Percentiles rank a stretch among this genome's conserved stretches.
Evolutionary conservation across 2,888 invertebrate genomes (phyloP).

Genomic region (Harpagoxenus sublaevis): DNA sequence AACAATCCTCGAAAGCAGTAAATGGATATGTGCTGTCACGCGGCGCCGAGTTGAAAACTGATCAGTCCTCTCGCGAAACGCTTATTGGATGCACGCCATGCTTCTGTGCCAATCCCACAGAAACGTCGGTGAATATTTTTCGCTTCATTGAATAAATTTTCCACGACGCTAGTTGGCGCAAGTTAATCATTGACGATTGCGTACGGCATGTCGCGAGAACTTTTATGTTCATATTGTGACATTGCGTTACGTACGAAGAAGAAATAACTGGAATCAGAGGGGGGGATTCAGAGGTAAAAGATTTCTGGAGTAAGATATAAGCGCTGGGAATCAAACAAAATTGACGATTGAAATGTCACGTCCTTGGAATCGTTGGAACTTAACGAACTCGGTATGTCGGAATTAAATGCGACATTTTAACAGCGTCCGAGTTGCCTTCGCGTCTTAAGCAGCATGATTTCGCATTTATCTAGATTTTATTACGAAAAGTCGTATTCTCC

Average conservation of each 20-base stretch:
- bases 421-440: conserved; percentile 3
- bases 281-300: not conserved
- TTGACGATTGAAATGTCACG: conserved; percentile 9
- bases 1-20: conserved; percentile 81
- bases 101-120: conserved; percentile 70
- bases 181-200: conserved; percentile 12
- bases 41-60: conserved; percentile 80
- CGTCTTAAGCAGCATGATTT: conserved; percentile 27
- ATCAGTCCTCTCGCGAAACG: conserved; percentile 72
- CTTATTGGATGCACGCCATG: conserved; percentile 78
- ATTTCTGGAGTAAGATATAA: not conserved
- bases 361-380: not conserved
- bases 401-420: conserved; percentile 40
- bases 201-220: not conserved
- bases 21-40: conserved; percentile 81
- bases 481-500: conserved; percentile 49
- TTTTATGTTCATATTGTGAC: not conserved
- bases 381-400: not conserved
- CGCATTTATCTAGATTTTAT: conserved; percentile 55
- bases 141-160: conserved; percentile 74
- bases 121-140: conserved; percentile 75
- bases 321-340: not conserved
- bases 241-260: not conserved
- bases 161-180: conserved; percentile 52
- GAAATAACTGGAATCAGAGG: not conserved